phyloP scores from a whole-genome alignment of 2,888 invertebrate species.

The Agrypnus murinus region DNA sequence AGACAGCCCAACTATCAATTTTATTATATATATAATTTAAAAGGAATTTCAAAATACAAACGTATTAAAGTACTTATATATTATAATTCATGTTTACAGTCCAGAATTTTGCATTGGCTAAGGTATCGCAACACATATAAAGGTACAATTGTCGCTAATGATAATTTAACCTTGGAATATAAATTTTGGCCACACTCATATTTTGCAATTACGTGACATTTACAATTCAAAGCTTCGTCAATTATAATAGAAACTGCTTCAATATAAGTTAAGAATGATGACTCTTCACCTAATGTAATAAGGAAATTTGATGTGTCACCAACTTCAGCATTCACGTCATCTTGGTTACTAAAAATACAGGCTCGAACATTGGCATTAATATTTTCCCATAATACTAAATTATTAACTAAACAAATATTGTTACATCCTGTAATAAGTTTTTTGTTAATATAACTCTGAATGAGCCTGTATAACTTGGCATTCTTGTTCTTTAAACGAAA shows the following conservation, averaged over 20 bases:
- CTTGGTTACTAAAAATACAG: constrained; percentile 17
- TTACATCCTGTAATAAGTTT: constrained; percentile 31
- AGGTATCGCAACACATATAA: constrained; percentile 5
- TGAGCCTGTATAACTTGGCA: constrained; percentile 40
- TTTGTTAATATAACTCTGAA: neutral
- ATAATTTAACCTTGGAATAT: neutral
- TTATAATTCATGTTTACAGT: constrained; percentile 5
- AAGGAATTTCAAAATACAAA: no score
- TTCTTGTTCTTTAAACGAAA: constrained; percentile 40
- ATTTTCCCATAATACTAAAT: constrained; percentile 42
- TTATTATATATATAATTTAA: no score
- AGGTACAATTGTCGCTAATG: neutral
- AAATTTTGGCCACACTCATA: constrained; percentile 17
- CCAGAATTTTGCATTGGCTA: constrained; percentile 1
- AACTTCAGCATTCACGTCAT: neutral
- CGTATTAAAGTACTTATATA: no score
- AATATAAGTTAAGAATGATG: constrained; percentile 35
- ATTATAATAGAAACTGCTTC: constrained; percentile 44
- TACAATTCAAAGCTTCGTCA: constrained; percentile 38
- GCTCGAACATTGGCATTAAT: constrained; percentile 39
- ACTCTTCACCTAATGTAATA: constrained; percentile 26
- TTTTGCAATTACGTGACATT: constrained; percentile 16
- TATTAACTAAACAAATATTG: constrained; percentile 41
- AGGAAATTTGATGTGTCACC: neutral
- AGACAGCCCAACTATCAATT: no score